Evolutionary conservation across 2,888 invertebrate genomes (phyloP), one percentile per base, ranked within the genome.

Genomic region (Pandemis heparana): DNA sequence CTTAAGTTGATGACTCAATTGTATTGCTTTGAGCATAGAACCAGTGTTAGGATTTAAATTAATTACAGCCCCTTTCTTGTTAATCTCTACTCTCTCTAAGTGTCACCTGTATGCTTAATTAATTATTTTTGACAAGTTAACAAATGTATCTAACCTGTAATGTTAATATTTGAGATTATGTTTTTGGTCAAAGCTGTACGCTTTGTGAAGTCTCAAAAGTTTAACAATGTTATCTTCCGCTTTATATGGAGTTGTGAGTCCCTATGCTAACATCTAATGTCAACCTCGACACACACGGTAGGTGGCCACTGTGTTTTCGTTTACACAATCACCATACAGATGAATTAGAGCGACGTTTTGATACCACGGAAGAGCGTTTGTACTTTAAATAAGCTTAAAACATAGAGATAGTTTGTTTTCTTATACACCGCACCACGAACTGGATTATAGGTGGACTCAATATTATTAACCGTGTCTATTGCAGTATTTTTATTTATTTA

Each of bases 1-100:
- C 80, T 85, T 81, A 80, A 85, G 86, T 87, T 82, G 84, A 82
- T 85, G 82, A 83, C 81, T 79, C 79, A 81, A 75, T 78, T 80
- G 78, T 80, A 81, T 75, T 77, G 74, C 71, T 73, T 39, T 23
- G 64, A 66, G 61, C 64, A 60, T 65, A 68, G 46, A 64, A 51
- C 41, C 76, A 79, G 73, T 74, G 77, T 76, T 79, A 75, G 74
- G 79, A 78, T 79, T 77, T 77, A 80, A 83, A 83, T 83, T 83
- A 81, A 84, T 84, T 83, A 79, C 80, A 77, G 77, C 43, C 43
- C 43, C 64, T 51, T 16, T 65, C 48, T 51, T 46, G 23, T 14
- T 46, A 63, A 16, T 53, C 8, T 53, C 7, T 9, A 5, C 8
- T 18, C 18, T 53, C 8, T 32, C 8, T 53, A 5, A 16, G 53